Evolutionary conservation across 2,888 invertebrate species (phyloP).

Genomic region (Unio pictorum): DNA sequence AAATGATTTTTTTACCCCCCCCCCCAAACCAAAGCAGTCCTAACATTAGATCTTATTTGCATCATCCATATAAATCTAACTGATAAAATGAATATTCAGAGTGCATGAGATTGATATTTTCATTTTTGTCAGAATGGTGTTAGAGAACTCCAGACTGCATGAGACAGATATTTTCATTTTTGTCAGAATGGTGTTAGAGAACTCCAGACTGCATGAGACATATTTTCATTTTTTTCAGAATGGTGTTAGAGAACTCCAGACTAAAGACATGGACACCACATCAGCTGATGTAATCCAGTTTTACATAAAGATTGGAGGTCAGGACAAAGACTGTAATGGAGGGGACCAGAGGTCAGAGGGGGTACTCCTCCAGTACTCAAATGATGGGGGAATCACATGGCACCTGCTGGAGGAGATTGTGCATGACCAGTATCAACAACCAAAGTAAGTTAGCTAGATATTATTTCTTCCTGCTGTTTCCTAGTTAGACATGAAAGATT

Average conservation of each 20-base stretch:
- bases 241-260: constrained; percentile 64
- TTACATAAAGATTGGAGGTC: constrained; percentile 66
- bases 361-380: constrained; percentile 69
- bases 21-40: too few species aligned
- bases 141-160: too few species aligned
- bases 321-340: constrained; percentile 59
- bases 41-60: too few species aligned
- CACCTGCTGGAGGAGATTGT: constrained; percentile 66
- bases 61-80: too few species aligned
- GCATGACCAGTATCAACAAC: constrained; percentile 50
- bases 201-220: background rate
- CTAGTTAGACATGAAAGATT: background rate
- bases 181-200: too few species aligned
- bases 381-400: constrained; percentile 70
- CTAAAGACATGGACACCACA: constrained; percentile 64
- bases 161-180: too few species aligned
- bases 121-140: too few species aligned
- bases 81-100: background rate
- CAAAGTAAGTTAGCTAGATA: constrained; percentile 49
- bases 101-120: too few species aligned
- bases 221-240: constrained; percentile 44
- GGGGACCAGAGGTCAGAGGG: constrained; percentile 64
- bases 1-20: too few species aligned
- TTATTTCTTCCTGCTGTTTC: background rate
- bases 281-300: constrained; percentile 67